phyloP scores from a whole-genome alignment of 1,140 invertebrate genomes.

The Parapsyche elsis region DNA sequence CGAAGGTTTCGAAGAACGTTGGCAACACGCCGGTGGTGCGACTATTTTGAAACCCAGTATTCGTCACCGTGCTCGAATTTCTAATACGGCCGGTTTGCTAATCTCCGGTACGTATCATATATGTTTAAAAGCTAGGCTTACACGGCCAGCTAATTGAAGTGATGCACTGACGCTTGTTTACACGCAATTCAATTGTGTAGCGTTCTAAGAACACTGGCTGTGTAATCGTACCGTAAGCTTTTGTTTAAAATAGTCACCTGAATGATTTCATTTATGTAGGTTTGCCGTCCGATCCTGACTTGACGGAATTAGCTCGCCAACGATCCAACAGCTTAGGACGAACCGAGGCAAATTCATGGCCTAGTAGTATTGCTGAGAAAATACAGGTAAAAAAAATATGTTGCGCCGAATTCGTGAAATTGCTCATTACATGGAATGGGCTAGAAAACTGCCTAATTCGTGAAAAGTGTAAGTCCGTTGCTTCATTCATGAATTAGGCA shows the following conservation, averaged over 20 bases:
- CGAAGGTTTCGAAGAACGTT: constrained; percentile 48
- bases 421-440: too few relatives aligned
- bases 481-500: too few relatives aligned
- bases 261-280: constrained; percentile 56
- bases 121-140: too few relatives aligned
- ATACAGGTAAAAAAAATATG: constrained; percentile 61
- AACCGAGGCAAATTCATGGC: constrained; percentile 59
- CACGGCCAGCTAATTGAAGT: too few relatives aligned
- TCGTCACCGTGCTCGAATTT: constrained; percentile 59
- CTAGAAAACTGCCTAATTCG: too few relatives aligned
- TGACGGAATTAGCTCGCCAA: constrained; percentile 60
- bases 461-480: too few relatives aligned
- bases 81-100: constrained; percentile 63
- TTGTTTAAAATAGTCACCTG: background rate
- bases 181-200: too few relatives aligned
- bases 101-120: constrained; percentile 62
- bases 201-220: too few relatives aligned
- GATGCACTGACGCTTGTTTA: background rate
- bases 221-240: background rate
- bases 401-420: too few relatives aligned
- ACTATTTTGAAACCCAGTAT: constrained; percentile 44
- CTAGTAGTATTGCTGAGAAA: constrained; percentile 61
- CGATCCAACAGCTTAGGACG: constrained; percentile 64
- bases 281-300: constrained; percentile 64
- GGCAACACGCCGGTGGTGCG: constrained; percentile 24